These are phyloP conservation scores for Thamnophis elegans DNA, from an alignment of 2,797 vertebrate species.

Conservation along the genomic window DNA sequence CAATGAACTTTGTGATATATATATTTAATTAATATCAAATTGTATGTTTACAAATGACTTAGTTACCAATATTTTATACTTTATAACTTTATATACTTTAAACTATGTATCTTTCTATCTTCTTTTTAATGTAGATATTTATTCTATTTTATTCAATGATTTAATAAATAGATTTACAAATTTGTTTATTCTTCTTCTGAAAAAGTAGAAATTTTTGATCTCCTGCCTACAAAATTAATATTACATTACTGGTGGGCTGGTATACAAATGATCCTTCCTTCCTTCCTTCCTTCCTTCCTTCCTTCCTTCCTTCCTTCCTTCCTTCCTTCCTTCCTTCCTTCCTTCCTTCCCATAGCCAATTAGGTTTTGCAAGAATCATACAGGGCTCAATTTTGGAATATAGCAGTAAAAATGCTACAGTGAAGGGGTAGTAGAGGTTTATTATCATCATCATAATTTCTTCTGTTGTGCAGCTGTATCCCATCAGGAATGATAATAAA, in stretches of 20 bases:
- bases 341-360: slow-evolving; percentile 29
- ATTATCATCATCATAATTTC: slow-evolving; percentile 43
- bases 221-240: not conserved
- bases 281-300: not conserved
- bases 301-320: not conserved
- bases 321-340: accelerated
- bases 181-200: not conserved
- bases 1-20: not conserved
- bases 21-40: not conserved
- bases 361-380: slow-evolving; percentile 3
- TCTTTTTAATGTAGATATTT: not conserved
- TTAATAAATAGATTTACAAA: not conserved
- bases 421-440: slow-evolving; percentile 53
- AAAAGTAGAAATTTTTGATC: not conserved
- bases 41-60: not conserved
- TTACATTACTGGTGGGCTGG: too few relatives aligned
- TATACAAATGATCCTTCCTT: not conserved
- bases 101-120: not conserved
- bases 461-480: slow-evolving; percentile 43
- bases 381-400: slow-evolving; percentile 25
- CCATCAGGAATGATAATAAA: slow-evolving; percentile 68
- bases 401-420: slow-evolving; percentile 23
- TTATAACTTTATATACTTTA: not conserved
- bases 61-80: not conserved
- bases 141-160: not conserved